Base-by-base conservation (phyloP, 2,888 invertebrate genomes). In the Calliphora vomitoria region DNA sequence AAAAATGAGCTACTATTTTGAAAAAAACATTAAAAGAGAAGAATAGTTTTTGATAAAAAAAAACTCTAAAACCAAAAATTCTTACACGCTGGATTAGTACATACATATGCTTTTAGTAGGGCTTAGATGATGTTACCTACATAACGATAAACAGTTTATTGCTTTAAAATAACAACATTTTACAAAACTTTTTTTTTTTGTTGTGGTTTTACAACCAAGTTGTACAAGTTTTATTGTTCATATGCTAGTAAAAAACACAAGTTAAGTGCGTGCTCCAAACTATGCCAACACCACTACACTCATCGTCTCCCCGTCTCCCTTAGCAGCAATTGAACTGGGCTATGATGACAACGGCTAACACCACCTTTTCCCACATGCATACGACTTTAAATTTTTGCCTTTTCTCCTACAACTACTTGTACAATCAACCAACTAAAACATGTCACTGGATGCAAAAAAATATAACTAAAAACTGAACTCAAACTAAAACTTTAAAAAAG, bases 371-470 rank as follows among this genome's bases (percentile, higher is more conserved):
- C 64, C 31, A 74, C 3, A 58, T 74, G 41, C 11, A 20, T 5
- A 18, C 18, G 44, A 64, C 15, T 64, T 53, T 2, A 80, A 60
- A 69, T 31, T 35, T 66, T 55, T 55, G 31, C 44, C 13, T 20
- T 25, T 25, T n/a, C 18, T 47, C 18, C 25, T 15, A 0, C 6
- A 78, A 62, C 1, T 75, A 44, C 53, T 62, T 11, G 6, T 58
- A 68, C 53, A 50, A 62, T 53, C 68, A 79, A 53, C 74, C 71
- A 60, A 68, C 47, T 58, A 31, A 68, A 74, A 79, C 72, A 83
- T 72, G 71, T 78, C 71, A 82, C 50, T 72, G 13, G 3, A 60
- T 11, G 18, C 53, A n/a, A 31, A 68, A 53, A 53, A 44, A 60
- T 60, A 25, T n/a, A 10, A 25, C 25, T 25, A 25, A 25, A 25